Base-by-base conservation (phyloP, 2,888 invertebrate genomes). In the Agonopterix arenella region DNA sequence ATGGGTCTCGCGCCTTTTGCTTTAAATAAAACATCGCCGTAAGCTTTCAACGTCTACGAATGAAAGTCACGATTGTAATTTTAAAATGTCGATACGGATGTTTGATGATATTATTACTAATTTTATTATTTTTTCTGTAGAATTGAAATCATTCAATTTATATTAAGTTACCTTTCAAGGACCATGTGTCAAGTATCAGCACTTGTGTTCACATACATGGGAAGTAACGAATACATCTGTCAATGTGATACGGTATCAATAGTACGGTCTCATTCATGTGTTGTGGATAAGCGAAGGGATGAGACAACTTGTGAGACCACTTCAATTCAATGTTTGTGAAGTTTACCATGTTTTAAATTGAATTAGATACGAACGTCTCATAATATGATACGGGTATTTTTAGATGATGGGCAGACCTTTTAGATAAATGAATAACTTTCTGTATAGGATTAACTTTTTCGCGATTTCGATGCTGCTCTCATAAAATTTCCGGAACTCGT, bases 61-160 rank as follows among this genome's bases (percentile, higher is more conserved):
- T 75, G 76, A 77, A 71, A 86, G 88, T 88, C 88, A 89, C 88
- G 86, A 88, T 73, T 80, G 84, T 80, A 86, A 88, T 86, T 86
- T 86, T 80, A 81, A 83, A 83, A 78, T 64, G 69, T 81, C 76
- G 79, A 81, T 80, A 76, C 71, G 78, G 71, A 62, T 75, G 73
- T 79, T 79, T 77, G 75, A 76, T 73, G 74, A 77, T 74, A 76
- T 73, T 79, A 76, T 80, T 77, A 72, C 58, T 63, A 56, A 60
- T 68, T 61, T 41, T 11, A 46, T 16, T n/a, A n/a, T n/a, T 40
- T 28, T 5, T 40, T n/a, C 40, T 9, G 10, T 40, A 40, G 10
- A 40, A 40, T 40, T 40, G 40, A 40, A n/a, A n/a, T 40, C 40
- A 36, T 44, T 18, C 44, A 59, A 51, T 57, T 59, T 28, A 28